Conservation (phyloP, 2,888 invertebrate genomes). For the Drosophila stalkeri region DNA sequence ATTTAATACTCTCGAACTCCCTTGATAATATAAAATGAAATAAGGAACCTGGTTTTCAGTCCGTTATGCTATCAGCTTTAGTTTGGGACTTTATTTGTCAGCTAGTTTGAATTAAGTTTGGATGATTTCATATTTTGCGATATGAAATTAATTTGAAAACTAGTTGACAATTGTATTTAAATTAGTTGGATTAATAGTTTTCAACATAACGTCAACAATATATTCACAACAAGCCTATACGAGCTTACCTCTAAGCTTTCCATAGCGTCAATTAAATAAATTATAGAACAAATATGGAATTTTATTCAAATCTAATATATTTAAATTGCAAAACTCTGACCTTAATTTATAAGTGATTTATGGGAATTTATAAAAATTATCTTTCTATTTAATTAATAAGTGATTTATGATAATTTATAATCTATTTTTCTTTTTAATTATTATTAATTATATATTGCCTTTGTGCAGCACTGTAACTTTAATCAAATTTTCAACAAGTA, state of each 20-base stretch:
- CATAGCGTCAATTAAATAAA: not conserved
- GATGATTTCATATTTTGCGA: not conserved
- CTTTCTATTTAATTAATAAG: not conserved
- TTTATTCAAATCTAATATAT: constrained; percentile 7
- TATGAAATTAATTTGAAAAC: not conserved
- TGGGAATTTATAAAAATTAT: not conserved
- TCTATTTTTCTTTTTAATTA: not conserved
- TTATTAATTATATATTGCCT: not conserved
- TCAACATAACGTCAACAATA: not conserved
- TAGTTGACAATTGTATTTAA: not conserved
- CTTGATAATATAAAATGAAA: too few relatives aligned
- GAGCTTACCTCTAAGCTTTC: not conserved
- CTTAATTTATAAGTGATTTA: constrained; percentile 1
- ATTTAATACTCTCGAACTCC: too few relatives aligned
- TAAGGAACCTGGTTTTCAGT: too few relatives aligned
- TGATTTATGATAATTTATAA: too few relatives aligned
- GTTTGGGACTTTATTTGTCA: not conserved
- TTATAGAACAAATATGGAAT: not conserved
- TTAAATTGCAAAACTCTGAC: constrained; percentile 2
- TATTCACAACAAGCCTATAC: not conserved
- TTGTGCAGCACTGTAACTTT: not conserved
- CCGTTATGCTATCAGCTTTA: not conserved
- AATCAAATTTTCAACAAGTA: not conserved
- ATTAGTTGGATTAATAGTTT: not conserved
- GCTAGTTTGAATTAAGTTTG: not conserved